These are phyloP conservation scores for Falco berigora DNA, from an alignment of 2,797 vertebrate genomes.

Conservation along the genomic window DNA sequence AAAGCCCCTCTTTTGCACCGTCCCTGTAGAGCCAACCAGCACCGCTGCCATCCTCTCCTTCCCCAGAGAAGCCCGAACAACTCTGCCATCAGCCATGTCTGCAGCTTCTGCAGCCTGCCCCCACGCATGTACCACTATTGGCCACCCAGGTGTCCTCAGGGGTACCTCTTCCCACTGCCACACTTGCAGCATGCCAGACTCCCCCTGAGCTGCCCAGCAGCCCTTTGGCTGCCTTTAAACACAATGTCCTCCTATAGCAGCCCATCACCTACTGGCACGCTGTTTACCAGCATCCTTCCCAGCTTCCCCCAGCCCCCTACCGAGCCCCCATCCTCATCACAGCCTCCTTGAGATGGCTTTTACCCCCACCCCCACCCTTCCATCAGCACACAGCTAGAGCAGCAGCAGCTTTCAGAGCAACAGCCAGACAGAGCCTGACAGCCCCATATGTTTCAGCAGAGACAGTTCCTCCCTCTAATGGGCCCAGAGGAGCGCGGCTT, in stretches of 20 bases:
- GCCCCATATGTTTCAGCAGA: constrained; percentile 51
- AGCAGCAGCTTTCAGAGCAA: neutral
- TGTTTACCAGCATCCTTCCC: neutral
- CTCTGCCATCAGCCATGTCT: neutral
- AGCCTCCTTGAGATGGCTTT: neutral
- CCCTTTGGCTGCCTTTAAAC: neutral
- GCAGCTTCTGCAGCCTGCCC: neutral
- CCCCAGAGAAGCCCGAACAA: neutral
- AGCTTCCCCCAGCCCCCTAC: neutral
- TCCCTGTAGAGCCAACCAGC: neutral
- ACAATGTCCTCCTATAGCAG: neutral
- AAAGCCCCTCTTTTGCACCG: neutral
- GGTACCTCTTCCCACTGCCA: neutral
- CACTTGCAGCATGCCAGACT: fast-evolving
- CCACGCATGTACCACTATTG: neutral
- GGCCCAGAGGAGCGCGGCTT: constrained; percentile 57
- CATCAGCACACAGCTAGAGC: neutral
- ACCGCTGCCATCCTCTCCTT: neutral
- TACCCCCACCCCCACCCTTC: neutral
- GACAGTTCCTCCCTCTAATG: constrained; percentile 58
- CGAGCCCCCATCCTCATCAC: neutral
- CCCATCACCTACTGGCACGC: neutral
- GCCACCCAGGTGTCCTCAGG: neutral
- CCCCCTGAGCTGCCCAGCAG: neutral
- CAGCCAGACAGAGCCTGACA: constrained; percentile 42